Evolutionary conservation across 1,140 invertebrate genomes (phyloP), one percentile per base, ranked within the genome.

Genomic region (Drosophila orosa): DNA sequence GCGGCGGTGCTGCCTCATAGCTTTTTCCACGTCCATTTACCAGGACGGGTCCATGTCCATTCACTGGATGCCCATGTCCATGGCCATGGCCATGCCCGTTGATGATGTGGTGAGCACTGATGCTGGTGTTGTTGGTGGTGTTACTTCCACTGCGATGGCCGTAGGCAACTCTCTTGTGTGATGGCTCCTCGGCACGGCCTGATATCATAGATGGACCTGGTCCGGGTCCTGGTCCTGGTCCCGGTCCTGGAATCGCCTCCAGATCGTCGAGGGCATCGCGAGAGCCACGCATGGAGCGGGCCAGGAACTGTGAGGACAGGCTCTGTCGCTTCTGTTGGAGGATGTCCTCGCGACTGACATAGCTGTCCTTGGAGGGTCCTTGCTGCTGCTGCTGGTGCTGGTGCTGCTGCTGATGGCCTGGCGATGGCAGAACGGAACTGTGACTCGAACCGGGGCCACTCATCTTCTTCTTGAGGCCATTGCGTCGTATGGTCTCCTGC

Each of bases 241-340:
- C 63, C 0, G 74, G 68, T 22, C 60, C 71, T 1, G 86, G 82
- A 47, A 86, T 87, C 29, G 79, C 80, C 52, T 91, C 90, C 40
- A 91, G 42, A 37, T 91, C 85, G 29, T 91, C 80, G 25, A 91
- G 55, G 0, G 77, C 73, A 59, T 91, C 81, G 17, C 78, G 71
- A 3, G 90, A 91, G 27, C 83, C 89, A 0, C 85, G 87, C 71
- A 68, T 78, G 1, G 80, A 84, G n/a, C 82, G 55, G 2, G 90
- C 84, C 65, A 91, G 50, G 35, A 90, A 90, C 52, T 91, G 91
- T 0, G 90, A 91, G 24, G 90, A 91, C 8, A 91, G 17, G 29
- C 90, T 91, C 62, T 91, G 90, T 1, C 90, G 81, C 55, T 92
- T 91, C 54, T 92, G 91, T 37, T 92, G 91, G 13, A 92, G 4